Evolutionary conservation across 1,140 invertebrate species (phyloP).

Genomic region (Pinna nobilis): DNA sequence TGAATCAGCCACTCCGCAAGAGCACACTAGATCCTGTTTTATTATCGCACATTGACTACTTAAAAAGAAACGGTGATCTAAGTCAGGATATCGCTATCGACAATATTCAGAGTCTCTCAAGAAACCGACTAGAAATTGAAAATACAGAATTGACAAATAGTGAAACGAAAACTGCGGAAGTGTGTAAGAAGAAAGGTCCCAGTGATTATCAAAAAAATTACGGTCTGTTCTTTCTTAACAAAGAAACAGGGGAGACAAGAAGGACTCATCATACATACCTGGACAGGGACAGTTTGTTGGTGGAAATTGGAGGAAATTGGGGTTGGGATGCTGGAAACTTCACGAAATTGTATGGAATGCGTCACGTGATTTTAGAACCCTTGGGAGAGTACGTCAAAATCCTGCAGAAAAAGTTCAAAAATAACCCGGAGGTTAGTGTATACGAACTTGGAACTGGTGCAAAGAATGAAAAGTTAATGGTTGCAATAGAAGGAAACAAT

Average conservation of each 20-base stretch:
- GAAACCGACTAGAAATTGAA: background rate
- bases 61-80: background rate
- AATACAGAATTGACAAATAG: background rate
- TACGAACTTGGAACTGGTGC: slow-evolving; percentile 27
- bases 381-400: slow-evolving; percentile 13
- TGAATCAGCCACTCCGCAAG: no score
- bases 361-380: slow-evolving; percentile 33
- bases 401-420: slow-evolving; percentile 30
- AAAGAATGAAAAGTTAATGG: slow-evolving; percentile 26
- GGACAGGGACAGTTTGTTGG: slow-evolving; percentile 7
- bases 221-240: slow-evolving; percentile 8
- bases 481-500: slow-evolving; percentile 22
- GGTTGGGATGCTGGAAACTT: slow-evolving; percentile 38
- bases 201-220: background rate
- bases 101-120: background rate
- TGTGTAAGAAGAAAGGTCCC: background rate
- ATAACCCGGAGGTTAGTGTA: slow-evolving; percentile 18
- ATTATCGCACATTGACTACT: background rate
- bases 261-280: slow-evolving; percentile 28
- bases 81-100: background rate
- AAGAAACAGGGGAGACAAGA: slow-evolving; percentile 19
- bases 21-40: background rate
- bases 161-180: background rate
- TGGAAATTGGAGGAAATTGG: slow-evolving; percentile 35
- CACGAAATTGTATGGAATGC: slow-evolving; percentile 18